A percentile compares a stretch with the other conserved stretches of the same genome.
phyloP scores from a whole-genome alignment of 1,140 invertebrate species.

The Meloidogyne hapla region DNA sequence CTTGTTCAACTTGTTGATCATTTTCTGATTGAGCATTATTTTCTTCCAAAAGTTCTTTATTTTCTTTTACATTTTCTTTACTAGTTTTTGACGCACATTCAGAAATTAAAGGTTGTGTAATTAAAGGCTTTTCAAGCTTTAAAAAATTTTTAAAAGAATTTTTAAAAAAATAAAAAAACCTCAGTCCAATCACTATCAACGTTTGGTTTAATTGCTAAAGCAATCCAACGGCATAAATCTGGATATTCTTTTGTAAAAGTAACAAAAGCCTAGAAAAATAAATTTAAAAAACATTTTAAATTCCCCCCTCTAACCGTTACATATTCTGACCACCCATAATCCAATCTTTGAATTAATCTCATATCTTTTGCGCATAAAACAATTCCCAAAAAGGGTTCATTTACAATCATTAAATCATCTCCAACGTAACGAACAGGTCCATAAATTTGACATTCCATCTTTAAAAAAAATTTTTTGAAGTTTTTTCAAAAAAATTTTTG shows the following conservation, averaged over 20 bases:
- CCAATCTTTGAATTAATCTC: slow-evolving; percentile 5
- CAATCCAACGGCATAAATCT: slow-evolving; percentile 9
- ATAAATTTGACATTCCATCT: neutral
- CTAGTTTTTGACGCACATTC: neutral
- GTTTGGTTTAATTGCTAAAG: neutral
- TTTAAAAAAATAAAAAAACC: neutral
- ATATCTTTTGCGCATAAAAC: neutral
- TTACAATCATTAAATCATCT: neutral
- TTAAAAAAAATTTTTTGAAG: neutral
- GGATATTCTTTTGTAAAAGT: slow-evolving; percentile 8
- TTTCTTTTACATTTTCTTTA: neutral
- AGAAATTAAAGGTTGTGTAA: neutral
- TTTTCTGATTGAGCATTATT: neutral
- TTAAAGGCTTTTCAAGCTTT: slow-evolving; percentile 1
- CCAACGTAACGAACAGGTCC: slow-evolving; percentile 9
- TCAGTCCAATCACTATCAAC: neutral
- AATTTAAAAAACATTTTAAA: neutral
- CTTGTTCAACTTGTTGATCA: neutral
- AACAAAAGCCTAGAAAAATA: neutral
- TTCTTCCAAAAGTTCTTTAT: neutral
- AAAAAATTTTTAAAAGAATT: neutral
- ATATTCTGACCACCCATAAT: neutral
- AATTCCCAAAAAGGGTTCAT: slow-evolving; percentile 14
- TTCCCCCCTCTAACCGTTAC: neutral
- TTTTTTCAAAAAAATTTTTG: too few relatives aligned